Conservation (phyloP, 2,797 vertebrate species). For the Poeciliopsis gracilis region DNA sequence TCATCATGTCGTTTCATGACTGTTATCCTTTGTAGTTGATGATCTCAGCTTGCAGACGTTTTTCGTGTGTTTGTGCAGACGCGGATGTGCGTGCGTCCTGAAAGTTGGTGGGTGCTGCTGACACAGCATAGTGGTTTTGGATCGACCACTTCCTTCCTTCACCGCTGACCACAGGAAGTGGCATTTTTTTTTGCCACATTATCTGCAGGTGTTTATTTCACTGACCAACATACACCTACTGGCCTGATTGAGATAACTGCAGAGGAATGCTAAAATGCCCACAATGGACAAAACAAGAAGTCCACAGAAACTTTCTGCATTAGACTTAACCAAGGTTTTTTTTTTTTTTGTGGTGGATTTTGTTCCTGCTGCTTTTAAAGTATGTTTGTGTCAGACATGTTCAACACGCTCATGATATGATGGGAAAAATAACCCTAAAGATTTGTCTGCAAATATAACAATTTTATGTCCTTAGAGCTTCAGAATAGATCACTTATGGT, state of each 20-base stretch:
- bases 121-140: conserved; percentile 49
- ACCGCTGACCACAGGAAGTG: conserved; percentile 64
- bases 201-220: conserved; percentile 24
- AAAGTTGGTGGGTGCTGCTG: conserved; percentile 40
- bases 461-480: not conserved
- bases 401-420: not conserved
- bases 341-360: not conserved
- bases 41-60: conserved; percentile 46
- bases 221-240: conserved; percentile 9
- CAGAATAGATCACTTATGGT: not conserved
- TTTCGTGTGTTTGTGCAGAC: conserved; percentile 4
- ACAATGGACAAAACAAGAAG: not conserved
- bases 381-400: not conserved
- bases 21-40: conserved; percentile 40
- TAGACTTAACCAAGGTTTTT: not conserved
- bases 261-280: not conserved
- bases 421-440: not conserved
- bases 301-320: not conserved
- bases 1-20: conserved; percentile 44
- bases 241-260: conserved; percentile 5
- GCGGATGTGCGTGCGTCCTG: conserved; percentile 4
- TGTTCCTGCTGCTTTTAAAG: not conserved
- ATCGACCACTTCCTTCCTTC: conserved; percentile 53
- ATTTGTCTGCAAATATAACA: not conserved
- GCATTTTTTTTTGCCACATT: conserved; percentile 15